These are phyloP conservation scores for Diloba caeruleocephala DNA, from an alignment of 2,888 invertebrate genomes.

Conservation along the genomic window DNA sequence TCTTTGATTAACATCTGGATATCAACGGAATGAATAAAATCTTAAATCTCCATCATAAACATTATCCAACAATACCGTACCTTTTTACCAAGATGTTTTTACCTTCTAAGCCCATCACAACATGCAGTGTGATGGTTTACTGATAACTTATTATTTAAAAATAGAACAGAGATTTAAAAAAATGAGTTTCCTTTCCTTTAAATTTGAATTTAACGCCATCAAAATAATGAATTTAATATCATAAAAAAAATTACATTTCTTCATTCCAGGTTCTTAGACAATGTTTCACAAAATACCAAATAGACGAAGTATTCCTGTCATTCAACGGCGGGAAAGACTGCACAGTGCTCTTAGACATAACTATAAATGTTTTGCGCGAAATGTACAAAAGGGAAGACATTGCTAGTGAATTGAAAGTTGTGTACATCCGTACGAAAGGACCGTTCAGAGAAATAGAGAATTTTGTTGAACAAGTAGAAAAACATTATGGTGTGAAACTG, in stretches of 20 bases:
- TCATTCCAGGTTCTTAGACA: conserved; percentile 89
- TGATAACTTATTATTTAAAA: no score
- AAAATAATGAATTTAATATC: no score
- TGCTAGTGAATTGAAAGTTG: conserved; percentile 89
- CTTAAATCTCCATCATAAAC: no score
- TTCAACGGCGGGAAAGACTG: conserved; percentile 99
- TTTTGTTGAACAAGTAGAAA: conserved; percentile 93
- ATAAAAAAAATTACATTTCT: conserved; percentile 8
- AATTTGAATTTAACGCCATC: no score
- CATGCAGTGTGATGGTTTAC: no score
- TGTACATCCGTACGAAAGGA: conserved; percentile 94
- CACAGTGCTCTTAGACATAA: conserved; percentile 93
- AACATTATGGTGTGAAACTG: conserved; percentile 93
- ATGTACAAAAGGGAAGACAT: conserved; percentile 68
- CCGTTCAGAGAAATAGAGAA: conserved; percentile 96
- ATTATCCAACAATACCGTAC: no score
- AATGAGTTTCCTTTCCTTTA: no score
- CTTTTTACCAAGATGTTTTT: no score
- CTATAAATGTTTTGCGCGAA: conserved; percentile 70
- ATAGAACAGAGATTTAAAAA: no score
- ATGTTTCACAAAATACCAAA: conserved; percentile 90
- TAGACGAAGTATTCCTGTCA: conserved; percentile 95
- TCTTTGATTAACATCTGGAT: no score
- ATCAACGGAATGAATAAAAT: no score
- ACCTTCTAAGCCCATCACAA: no score